Base-by-base conservation (phyloP, 2,888 invertebrate genomes). In the Chesias legatella region DNA sequence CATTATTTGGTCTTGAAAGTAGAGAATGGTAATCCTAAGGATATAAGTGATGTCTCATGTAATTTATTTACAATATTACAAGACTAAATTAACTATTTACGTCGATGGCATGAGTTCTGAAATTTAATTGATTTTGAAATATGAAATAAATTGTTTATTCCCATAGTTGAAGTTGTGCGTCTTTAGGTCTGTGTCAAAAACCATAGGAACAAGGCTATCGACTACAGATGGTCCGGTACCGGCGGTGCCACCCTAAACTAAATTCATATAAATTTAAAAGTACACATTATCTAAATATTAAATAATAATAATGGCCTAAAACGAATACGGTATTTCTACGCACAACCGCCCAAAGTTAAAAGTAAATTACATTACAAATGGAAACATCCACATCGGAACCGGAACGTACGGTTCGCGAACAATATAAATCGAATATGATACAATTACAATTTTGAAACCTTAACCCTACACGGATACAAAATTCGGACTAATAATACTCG, bases 401-500 rank as follows among this genome's bases (percentile, higher is more conserved):
- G 70, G 65, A 67, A 49, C 56, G 52, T 45, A 58, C 51, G 52
- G 45, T 53, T 63, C 56, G 56, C 61, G 31, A 60, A 64, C 59
- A 61, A 67, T 70, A 60, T 62, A 71, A 73, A 67, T 70, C 61
- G 62, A 71, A 73, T 79, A 83, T 73, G 65, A 71, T 81, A 84
- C 78, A 80, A 75, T 78, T 66, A 80, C 73, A 80, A 84, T 84
- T 85, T 84, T 69, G 80, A 81, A 84, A 79, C 58, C 84, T 85
- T 84, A 85, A 67, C 52, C 51, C 76, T 79, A 80, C 66, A 67
- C 73, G 79, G 81, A 84, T 85, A 85, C 76, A 84, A 85, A 85
- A 81, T 79, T 81, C 81, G 74, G 75, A 74, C 80, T 85, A 84
- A 75, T 81, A 84, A 85, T 85, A 85, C 83, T 85, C 83, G 60